Evolutionary conservation across 2,113 vertebrate genomes (phyloP), one percentile per base, ranked within the genome.

Genomic region (Rissa tridactyla): DNA sequence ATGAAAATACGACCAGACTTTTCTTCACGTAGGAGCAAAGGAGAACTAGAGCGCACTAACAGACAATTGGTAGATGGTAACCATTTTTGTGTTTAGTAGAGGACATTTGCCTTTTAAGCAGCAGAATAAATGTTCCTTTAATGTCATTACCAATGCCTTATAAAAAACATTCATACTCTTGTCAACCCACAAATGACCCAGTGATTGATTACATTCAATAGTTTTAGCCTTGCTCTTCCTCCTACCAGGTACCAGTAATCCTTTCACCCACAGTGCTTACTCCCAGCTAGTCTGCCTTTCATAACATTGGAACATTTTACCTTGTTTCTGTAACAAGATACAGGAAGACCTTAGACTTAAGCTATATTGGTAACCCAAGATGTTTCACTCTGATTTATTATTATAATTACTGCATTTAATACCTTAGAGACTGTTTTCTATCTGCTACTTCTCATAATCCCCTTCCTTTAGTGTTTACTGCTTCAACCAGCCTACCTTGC

Each of bases 261-360:
- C 85, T 51, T 96, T 95, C 46, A 29, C 86, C 73, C 61, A 82
- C 55, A 62, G 8, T 26, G 15, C 36, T 92, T 93, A 92, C 42
- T 91, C 82, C 81, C 60, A 68, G 85, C 55, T 71, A 84, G 20
- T 44, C 81, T 95, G 46, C 29, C 36, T 86, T n/a, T 46, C 65
- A 78, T 58, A 97, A 94, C 60, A 96, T 0, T 60, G 96, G 82
- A 95, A 94, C 90, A 86, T 85, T 89, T 82, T 72, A 64, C 60
- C 21, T 91, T 87, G 66, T 94, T 89, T 94, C 71, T 92, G 92
- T 90, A 97, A 97, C 34, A 92, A 65, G 82, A 98, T 96, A 96
- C 62, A 84, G 81, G 71, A 94, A 82, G 61, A 94, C 83, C 77
- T 92, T 80, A 82, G 79, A 81, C 29, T 94, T 42, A 47, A 78